A percentile compares a stretch with the other conserved stretches of the same genome.
phyloP scores from a whole-genome alignment of 1,140 invertebrate species.

The Bemisia tabaci region DNA sequence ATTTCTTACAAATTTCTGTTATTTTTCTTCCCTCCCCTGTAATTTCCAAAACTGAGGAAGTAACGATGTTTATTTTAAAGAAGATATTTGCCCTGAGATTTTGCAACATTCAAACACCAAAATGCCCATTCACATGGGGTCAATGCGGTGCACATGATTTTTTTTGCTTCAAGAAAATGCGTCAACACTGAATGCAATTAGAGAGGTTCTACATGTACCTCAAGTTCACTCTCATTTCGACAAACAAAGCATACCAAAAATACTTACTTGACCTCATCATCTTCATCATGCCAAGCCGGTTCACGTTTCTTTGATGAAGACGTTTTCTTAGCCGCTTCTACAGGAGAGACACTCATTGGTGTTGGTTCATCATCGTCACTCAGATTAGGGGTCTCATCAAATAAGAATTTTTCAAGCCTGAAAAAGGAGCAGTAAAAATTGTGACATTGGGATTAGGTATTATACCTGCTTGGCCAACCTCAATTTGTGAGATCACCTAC shows the following conservation, averaged over 20 bases:
- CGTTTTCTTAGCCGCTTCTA: background rate
- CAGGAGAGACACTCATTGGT: background rate
- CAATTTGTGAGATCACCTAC: background rate
- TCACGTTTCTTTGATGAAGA: background rate
- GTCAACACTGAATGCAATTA: background rate
- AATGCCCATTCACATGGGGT: background rate
- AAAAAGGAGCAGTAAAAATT: background rate
- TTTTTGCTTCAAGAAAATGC: background rate
- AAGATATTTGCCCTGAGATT: background rate
- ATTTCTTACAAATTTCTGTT: no score
- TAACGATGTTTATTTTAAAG: no score
- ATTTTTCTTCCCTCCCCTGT: no score
- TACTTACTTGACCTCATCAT: background rate
- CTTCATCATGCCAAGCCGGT: background rate
- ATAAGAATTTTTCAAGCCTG: background rate
- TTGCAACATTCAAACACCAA: background rate
- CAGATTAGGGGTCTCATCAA: background rate
- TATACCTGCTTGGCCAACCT: background rate
- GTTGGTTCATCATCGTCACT: background rate
- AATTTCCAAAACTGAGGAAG: no score
- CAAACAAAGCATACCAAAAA: background rate
- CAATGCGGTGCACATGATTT: background rate
- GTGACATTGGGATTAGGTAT: background rate
- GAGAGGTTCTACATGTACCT: no score
- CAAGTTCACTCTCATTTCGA: background rate